phyloP scores from a whole-genome alignment of 2,113 vertebrate species.

The Panthera leo region DNA sequence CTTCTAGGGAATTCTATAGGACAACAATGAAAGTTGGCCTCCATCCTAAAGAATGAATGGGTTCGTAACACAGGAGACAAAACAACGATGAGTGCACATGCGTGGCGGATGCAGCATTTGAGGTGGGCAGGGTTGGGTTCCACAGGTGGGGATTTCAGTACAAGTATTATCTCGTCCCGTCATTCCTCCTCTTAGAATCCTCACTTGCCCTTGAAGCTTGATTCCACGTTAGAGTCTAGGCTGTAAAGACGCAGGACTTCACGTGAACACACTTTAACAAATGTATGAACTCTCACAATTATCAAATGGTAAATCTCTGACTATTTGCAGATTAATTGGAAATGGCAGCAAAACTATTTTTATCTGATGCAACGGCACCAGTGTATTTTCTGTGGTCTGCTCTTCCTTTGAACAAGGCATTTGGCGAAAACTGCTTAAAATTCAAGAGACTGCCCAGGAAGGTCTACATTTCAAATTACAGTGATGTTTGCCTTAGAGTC shows the following conservation, averaged over 20 bases:
- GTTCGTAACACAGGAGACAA: not conserved
- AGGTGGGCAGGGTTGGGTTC: fast-evolving
- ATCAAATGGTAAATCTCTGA: not conserved
- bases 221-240: not conserved
- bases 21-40: not conserved
- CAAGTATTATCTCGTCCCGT: not conserved
- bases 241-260: not conserved
- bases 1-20: not conserved
- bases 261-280: not conserved
- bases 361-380: not conserved
- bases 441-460: not conserved
- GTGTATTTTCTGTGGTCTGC: not conserved
- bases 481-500: not conserved
- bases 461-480: not conserved
- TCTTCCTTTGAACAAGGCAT: conserved; percentile 2
- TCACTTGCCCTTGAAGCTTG: not conserved
- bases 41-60: not conserved
- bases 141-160: not conserved
- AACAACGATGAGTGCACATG: not conserved
- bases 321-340: not conserved
- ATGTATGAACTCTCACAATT: not conserved
- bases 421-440: not conserved
- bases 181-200: not conserved
- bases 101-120: not conserved
- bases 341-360: not conserved